Base-by-base conservation (phyloP, 2,113 vertebrate genomes). In the Dunckerocampus dactyliophorus region DNA sequence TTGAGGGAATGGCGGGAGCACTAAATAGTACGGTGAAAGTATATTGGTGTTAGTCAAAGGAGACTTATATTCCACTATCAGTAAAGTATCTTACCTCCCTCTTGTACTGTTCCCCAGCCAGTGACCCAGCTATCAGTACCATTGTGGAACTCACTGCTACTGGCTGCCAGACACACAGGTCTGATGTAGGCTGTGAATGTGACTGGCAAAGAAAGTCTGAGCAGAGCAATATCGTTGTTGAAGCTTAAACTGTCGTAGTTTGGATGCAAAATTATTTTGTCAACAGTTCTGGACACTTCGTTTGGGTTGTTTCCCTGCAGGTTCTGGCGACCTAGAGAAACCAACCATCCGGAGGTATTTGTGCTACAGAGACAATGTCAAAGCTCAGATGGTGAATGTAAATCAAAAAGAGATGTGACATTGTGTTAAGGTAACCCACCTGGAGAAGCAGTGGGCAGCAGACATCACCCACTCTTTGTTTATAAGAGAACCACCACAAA, bases 401-500 rank as follows among this genome's bases (percentile, higher is more conserved):
- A 43, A 47, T 17, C 5, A 20, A 24, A 31, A 28, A 28, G 19
- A 8, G 2, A 15, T n/a, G 1, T 17, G 7, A 6, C 1, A 21
- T 22, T 14, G 43, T 15, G 19, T 42, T 15, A 6, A 14, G 31
- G 1, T 16, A 0, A 47, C 86, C 75, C 48, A 87, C 88, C 62
- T 59, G 64, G 69, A 66, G n/a, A 73, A 67, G 76, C 93, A 93
- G 79, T 93, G 92, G 11, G 86, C 92, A 1, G 92, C 92, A 2
- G 87, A 91, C 14, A 93, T 65, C 8, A 93, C 82, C 64, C 88
- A 89, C 0, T 51, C 68, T 3, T 72, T 24, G 14, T 49, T 69
- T 28, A 93, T 80, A 53, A 94, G 19, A 14, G 85, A 85, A 55
- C 92, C 93, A 0, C 91, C 92, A 55, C 93, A 93, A 0, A 90